phyloP scores from a whole-genome alignment of 2,888 invertebrate genomes.

The Acrocera orbiculus region DNA sequence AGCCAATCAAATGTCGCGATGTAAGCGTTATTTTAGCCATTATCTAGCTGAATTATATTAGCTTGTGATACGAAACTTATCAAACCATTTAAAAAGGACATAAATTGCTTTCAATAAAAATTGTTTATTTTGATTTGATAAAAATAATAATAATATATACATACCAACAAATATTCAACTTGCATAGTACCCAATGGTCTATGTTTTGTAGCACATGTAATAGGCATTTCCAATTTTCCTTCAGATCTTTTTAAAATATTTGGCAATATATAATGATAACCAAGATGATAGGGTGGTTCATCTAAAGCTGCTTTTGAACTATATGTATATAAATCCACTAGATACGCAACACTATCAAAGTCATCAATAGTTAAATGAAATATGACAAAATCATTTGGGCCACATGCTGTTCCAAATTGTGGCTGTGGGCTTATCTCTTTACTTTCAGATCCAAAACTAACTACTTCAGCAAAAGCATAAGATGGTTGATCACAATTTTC shows the following conservation, averaged over 20 bases:
- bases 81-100: no score
- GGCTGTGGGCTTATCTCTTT: slow-evolving; percentile 50
- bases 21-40: no score
- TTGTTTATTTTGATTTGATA: no score
- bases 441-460: slow-evolving; percentile 48
- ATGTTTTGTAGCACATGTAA: slow-evolving; percentile 70
- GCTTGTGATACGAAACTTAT: no score
- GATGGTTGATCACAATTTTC: slow-evolving; percentile 35
- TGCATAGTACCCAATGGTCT: slow-evolving; percentile 67
- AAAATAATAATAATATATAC: neutral
- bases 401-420: slow-evolving; percentile 66
- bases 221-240: slow-evolving; percentile 63
- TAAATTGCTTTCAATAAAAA: no score
- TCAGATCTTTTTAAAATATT: slow-evolving; percentile 63
- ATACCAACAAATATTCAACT: slow-evolving; percentile 40
- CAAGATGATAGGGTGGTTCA: slow-evolving; percentile 69
- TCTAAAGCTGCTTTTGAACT: slow-evolving; percentile 42
- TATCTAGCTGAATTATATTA: no score
- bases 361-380: slow-evolving; percentile 62
- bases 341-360: slow-evolving; percentile 58
- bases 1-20: no score
- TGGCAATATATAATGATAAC: slow-evolving; percentile 80
- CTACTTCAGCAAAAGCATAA: slow-evolving; percentile 43
- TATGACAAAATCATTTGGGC: slow-evolving; percentile 54
- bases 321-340: slow-evolving; percentile 69